These are phyloP conservation scores for Phortica okadai DNA, from an alignment of 2,888 invertebrate genomes.

Conservation along the genomic window DNA sequence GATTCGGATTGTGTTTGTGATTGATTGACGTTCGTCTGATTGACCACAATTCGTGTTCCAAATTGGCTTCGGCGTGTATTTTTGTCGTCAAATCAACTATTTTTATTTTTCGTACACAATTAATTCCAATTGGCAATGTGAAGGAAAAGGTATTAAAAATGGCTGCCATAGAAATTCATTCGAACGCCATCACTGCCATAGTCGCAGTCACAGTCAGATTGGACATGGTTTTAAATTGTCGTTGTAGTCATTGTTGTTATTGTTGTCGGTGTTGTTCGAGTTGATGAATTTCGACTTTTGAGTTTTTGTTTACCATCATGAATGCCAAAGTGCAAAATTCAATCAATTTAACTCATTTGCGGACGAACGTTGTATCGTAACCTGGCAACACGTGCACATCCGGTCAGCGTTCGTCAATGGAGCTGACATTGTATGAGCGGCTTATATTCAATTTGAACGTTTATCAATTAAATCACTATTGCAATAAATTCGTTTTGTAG, in stretches of 20 bases:
- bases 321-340: constrained; percentile 67
- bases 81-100: constrained; percentile 28
- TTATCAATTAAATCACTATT: constrained; percentile 24
- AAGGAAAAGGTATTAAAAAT: background rate
- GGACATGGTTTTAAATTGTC: background rate
- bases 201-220: background rate
- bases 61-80: constrained; percentile 14
- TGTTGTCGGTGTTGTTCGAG: background rate
- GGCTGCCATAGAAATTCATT: background rate
- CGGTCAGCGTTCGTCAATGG: background rate
- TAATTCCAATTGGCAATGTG: constrained; percentile 26
- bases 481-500: constrained; percentile 17
- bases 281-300: constrained; percentile 14
- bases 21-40: background rate
- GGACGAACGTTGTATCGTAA: constrained; percentile 47
- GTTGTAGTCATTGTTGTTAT: background rate
- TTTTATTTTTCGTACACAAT: constrained; percentile 25
- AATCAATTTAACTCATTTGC: constrained; percentile 68
- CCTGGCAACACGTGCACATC: constrained; percentile 37
- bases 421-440: background rate
- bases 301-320: constrained; percentile 16
- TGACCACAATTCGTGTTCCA: constrained; percentile 19
- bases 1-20: too few relatives aligned
- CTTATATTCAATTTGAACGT: constrained; percentile 15
- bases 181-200: background rate